These are phyloP conservation scores for Cariama cristata DNA, from an alignment of 2,113 vertebrate species.

Conservation along the genomic window DNA sequence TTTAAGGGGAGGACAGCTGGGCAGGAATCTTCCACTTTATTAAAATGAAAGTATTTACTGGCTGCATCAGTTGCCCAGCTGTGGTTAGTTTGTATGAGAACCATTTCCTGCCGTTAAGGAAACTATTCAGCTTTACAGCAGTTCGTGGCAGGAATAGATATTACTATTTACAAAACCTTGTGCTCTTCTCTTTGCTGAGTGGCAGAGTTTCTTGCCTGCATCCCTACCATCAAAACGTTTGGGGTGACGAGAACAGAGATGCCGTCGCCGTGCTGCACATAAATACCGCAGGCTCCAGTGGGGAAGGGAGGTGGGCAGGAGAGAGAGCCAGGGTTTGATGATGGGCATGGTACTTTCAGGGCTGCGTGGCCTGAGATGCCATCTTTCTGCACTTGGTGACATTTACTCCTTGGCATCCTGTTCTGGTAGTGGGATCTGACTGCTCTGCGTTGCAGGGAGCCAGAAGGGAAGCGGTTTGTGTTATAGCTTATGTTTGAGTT, in stretches of 20 bases:
- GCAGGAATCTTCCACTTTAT: constrained; percentile 47
- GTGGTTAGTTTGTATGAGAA: constrained; percentile 69
- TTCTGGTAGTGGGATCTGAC: background rate
- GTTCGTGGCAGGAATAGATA: background rate
- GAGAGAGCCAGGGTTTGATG: background rate
- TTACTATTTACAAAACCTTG: background rate
- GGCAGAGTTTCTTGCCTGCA: background rate
- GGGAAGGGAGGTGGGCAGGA: background rate
- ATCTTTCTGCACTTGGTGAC: background rate
- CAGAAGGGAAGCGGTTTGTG: background rate
- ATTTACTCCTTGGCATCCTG: background rate
- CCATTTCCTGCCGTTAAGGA: constrained; percentile 68
- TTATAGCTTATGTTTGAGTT: background rate
- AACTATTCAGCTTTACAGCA: constrained; percentile 22
- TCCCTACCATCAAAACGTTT: accelerated
- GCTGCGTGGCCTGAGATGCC: background rate
- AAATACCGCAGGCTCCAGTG: background rate
- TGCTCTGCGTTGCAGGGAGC: background rate
- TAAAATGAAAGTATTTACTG: constrained; percentile 58
- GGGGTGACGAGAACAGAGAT: background rate
- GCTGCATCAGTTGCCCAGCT: constrained; percentile 58
- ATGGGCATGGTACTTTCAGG: background rate
- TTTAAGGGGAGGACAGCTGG: background rate
- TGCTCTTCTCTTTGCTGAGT: background rate
- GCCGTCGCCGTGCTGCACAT: background rate